Conservation (phyloP, 2,113 vertebrate species). For the Beaufortia kweichowensis region DNA sequence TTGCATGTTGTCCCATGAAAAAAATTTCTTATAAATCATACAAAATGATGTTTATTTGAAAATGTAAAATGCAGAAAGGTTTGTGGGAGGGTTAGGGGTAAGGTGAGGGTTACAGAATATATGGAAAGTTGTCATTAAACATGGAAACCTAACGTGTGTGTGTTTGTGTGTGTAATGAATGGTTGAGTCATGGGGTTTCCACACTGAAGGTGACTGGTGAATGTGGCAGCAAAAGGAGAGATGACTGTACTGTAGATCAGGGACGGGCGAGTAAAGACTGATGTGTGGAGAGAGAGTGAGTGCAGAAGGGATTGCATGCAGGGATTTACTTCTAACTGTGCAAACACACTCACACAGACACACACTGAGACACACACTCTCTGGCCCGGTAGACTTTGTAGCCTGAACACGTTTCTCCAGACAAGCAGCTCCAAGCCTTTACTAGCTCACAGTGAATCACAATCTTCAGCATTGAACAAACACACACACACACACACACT, state of each 20-base stretch:
- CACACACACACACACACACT: constrained; percentile 32
- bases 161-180: background rate
- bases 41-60: too few relatives aligned
- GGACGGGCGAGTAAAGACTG: background rate
- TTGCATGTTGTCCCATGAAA: too few relatives aligned
- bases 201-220: constrained; percentile 23
- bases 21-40: too few relatives aligned
- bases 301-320: background rate
- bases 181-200: constrained; percentile 20
- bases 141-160: too few relatives aligned
- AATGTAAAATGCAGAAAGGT: too few relatives aligned
- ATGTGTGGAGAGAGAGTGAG: constrained; percentile 13
- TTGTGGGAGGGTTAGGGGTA: too few relatives aligned
- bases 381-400: constrained; percentile 34
- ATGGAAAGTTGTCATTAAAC: too few relatives aligned
- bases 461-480: background rate
- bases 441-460: constrained; percentile 35
- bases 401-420: constrained; percentile 41
- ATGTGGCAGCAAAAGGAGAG: constrained; percentile 13
- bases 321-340: constrained; percentile 17
- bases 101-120: too few relatives aligned
- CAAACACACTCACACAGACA: constrained; percentile 3
- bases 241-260: background rate
- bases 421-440: constrained; percentile 21
- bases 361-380: background rate